phyloP scores from a whole-genome alignment of 2,797 vertebrate species.

The Orestias chungarensis region DNA sequence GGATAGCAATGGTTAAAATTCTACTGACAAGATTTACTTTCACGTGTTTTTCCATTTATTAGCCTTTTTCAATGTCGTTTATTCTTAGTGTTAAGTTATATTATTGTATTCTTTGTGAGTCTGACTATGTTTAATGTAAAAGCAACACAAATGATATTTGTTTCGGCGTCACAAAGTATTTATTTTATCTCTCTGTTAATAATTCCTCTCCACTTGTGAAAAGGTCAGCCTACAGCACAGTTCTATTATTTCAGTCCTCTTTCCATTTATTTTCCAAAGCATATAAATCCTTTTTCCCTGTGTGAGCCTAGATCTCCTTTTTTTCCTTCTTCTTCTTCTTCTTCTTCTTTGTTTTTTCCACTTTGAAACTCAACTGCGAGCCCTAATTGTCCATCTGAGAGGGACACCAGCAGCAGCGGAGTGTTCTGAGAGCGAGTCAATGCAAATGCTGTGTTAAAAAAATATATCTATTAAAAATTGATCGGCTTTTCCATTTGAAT shows the following conservation, averaged over 20 bases:
- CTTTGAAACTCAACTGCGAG: constrained; percentile 58
- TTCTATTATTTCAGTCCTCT: constrained; percentile 4
- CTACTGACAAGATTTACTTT: too few species aligned
- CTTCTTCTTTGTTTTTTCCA: constrained; percentile 40
- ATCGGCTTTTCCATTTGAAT: constrained; percentile 82
- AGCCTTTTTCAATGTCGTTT: too few species aligned
- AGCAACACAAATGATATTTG: too few species aligned
- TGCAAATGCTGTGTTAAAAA: constrained; percentile 74
- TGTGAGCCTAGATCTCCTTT: constrained; percentile 31
- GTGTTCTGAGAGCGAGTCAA: constrained; percentile 62
- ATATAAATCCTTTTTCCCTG: constrained; percentile 27
- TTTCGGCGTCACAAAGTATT: constrained; percentile 6
- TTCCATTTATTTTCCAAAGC: background rate
- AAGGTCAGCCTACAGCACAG: background rate
- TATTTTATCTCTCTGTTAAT: constrained; percentile 1
- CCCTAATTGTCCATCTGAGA: constrained; percentile 72
- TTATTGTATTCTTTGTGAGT: too few species aligned
- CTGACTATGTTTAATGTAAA: too few species aligned
- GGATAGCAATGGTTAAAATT: too few species aligned
- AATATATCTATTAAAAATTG: constrained; percentile 78
- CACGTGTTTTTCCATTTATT: too few species aligned
- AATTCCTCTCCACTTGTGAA: background rate
- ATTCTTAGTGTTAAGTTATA: background rate
- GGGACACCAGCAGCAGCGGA: constrained; percentile 33
- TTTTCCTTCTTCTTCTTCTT: constrained; percentile 2